These are phyloP conservation scores for Periplaneta americana DNA, from an alignment of 1,140 invertebrate genomes.

Conservation along the genomic window DNA sequence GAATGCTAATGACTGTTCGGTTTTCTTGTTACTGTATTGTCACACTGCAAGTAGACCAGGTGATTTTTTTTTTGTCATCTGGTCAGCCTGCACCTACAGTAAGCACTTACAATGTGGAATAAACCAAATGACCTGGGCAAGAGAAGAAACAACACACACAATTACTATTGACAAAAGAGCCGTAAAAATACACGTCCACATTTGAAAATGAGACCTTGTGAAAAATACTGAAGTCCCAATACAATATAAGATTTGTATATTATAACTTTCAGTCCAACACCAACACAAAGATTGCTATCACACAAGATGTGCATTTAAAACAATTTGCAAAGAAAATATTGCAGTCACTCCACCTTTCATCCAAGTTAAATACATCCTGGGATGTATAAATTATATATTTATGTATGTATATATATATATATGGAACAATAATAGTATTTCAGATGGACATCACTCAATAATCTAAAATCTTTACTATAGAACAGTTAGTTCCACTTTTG, in stretches of 20 bases:
- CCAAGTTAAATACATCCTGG: constrained; percentile 6
- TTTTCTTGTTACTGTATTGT: constrained; percentile 10
- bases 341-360: constrained; percentile 5
- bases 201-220: constrained; percentile 27
- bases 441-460: constrained; percentile 14
- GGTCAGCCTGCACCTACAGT: constrained; percentile 10
- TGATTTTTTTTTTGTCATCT: background rate
- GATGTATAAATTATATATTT: constrained; percentile 16
- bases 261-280: constrained; percentile 36
- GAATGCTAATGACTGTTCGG: background rate
- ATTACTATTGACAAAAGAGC: constrained; percentile 32
- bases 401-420: background rate
- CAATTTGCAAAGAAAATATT: constrained; percentile 18
- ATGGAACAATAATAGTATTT: constrained; percentile 16
- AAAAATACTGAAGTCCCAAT: constrained; percentile 27
- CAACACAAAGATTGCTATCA: constrained; percentile 19
- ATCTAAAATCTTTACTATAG: constrained; percentile 15
- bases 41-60: constrained; percentile 11
- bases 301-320: constrained; percentile 18
- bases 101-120: constrained; percentile 30
- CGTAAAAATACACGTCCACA: constrained; percentile 32
- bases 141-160: constrained; percentile 29
- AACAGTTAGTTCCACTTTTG: constrained; percentile 12
- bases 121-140: constrained; percentile 30
- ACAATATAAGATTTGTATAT: constrained; percentile 25